Conservation (phyloP, 2,888 invertebrate species). For the Stramonita haemastoma region DNA sequence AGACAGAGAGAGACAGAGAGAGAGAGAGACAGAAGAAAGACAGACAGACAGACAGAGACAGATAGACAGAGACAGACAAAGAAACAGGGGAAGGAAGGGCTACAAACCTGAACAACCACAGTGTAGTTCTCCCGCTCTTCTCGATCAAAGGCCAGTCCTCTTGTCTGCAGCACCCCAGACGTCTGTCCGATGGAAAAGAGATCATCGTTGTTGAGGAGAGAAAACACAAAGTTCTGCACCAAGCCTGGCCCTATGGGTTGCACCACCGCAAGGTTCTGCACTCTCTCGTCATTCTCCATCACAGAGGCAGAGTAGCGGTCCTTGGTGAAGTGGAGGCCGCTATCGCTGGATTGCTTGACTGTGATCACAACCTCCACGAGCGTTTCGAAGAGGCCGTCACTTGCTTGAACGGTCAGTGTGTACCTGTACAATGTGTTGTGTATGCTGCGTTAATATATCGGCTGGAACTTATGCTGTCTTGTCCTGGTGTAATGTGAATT, state of each 20-base stretch:
- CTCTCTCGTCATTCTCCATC: slow-evolving; percentile 90
- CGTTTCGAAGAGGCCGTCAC: slow-evolving; percentile 89
- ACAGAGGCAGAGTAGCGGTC: slow-evolving; percentile 88
- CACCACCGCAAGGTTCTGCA: slow-evolving; percentile 88
- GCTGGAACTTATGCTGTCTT: too few species aligned
- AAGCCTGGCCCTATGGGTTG: slow-evolving; percentile 89
- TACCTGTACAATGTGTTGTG: slow-evolving; percentile 78
- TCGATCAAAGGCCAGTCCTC: slow-evolving; percentile 90
- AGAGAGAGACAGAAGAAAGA: background rate
- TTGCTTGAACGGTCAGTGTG: slow-evolving; percentile 88
- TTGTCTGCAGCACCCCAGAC: slow-evolving; percentile 92
- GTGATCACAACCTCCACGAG: slow-evolving; percentile 85
- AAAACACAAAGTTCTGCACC: slow-evolving; percentile 91
- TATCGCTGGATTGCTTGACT: slow-evolving; percentile 83
- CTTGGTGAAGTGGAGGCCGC: slow-evolving; percentile 90
- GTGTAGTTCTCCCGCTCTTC: slow-evolving; percentile 89
- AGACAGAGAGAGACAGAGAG: background rate
- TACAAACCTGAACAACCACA: slow-evolving; percentile 87
- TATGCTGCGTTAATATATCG: background rate
- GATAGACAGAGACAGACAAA: too few species aligned
- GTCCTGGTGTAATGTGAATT: too few species aligned
- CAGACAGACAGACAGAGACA: background rate
- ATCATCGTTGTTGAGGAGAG: slow-evolving; percentile 90
- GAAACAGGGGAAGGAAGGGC: background rate
- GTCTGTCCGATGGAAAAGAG: slow-evolving; percentile 92